These are phyloP conservation scores for Phengaris arion DNA, from an alignment of 2,888 invertebrate species.

Conservation along the genomic window DNA sequence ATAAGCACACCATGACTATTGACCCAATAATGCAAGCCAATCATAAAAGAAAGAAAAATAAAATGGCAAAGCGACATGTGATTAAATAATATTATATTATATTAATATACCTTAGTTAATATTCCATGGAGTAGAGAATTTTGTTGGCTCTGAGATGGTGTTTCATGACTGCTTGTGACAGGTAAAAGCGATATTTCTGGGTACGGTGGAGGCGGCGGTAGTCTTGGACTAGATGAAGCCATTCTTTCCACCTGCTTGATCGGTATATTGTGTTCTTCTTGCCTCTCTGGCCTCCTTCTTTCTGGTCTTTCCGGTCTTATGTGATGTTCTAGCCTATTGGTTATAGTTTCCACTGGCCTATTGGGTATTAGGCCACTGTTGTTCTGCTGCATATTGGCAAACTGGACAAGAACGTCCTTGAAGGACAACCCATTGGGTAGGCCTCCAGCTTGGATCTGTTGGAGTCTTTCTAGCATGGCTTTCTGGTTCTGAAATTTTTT, in stretches of 20 bases:
- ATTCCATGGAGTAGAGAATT: conserved; percentile 88
- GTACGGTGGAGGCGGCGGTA: conserved; percentile 84
- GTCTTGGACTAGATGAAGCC: conserved; percentile 62
- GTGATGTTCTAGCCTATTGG: conserved; percentile 59
- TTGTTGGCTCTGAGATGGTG: conserved; percentile 58
- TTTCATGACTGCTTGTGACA: conserved; percentile 72
- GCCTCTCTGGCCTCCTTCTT: conserved; percentile 50
- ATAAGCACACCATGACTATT: conserved; percentile 15
- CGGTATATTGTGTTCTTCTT: conserved; percentile 53
- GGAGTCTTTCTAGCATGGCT: conserved; percentile 68
- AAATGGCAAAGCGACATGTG: conserved; percentile 25
- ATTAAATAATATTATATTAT: background rate
- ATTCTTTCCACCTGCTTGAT: conserved; percentile 59
- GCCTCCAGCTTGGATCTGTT: conserved; percentile 71
- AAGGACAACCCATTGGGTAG: conserved; percentile 77
- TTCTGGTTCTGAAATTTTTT: conserved; percentile 66
- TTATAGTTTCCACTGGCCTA: conserved; percentile 57
- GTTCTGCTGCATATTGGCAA: conserved; percentile 81
- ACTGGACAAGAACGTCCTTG: conserved; percentile 88
- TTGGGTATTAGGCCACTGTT: conserved; percentile 57
- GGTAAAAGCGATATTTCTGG: conserved; percentile 90
- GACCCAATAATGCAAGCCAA: conserved; percentile 23
- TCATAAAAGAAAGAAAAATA: conserved; percentile 9
- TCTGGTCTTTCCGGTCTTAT: conserved; percentile 60
- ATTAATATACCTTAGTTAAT: conserved; percentile 81